Evolutionary conservation across 2,888 invertebrate genomes (phyloP), one percentile per base, ranked within the genome.

Genomic region (Dryocosmus kuriphilus): DNA sequence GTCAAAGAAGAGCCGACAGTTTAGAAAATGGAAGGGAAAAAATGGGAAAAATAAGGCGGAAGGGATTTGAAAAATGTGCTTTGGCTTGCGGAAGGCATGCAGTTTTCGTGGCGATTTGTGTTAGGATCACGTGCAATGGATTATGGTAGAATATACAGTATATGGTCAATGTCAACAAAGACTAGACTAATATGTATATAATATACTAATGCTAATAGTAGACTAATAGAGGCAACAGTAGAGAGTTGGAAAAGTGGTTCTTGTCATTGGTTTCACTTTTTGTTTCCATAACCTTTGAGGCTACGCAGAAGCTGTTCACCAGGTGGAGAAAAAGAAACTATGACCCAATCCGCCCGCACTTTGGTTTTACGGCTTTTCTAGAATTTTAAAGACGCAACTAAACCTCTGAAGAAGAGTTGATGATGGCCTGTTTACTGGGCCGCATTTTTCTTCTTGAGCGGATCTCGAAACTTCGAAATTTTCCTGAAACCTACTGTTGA

Each of bases 361-460:
- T 57, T 22, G 57, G 14, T 71, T 90, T 90, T 90, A 90, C 87
- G 86, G 88, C 90, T 88, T 90, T 90, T 88, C 87, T 88, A 88
- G 88, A 90, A 90, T 89, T 90, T 90, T 90, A 90, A 90, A 88
- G 88, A 87, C 87, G 80, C 82, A 85, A 22, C 57, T 14, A 30
- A 90, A 90, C 83, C 86, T 84, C 80, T 82, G 61, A 76, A 79
- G 80, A 83, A 75, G 80, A 80, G 79, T 81, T 83, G 84, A 86
- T 86, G 85, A 88, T 86, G 82, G 83, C 82, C 82, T 84, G 86
- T 83, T 87, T 85, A 85, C 83, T 84, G 81, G 82, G 51, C 57
- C 30, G 60, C 73, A 62, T 78, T 75, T 81, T 81, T 79, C 38
- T 75, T 27, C 57, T 35, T 55, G 46, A 35, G 19, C 30, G 32